Base-by-base conservation (phyloP, 2,888 invertebrate species). In the Latheticus oryzae region DNA sequence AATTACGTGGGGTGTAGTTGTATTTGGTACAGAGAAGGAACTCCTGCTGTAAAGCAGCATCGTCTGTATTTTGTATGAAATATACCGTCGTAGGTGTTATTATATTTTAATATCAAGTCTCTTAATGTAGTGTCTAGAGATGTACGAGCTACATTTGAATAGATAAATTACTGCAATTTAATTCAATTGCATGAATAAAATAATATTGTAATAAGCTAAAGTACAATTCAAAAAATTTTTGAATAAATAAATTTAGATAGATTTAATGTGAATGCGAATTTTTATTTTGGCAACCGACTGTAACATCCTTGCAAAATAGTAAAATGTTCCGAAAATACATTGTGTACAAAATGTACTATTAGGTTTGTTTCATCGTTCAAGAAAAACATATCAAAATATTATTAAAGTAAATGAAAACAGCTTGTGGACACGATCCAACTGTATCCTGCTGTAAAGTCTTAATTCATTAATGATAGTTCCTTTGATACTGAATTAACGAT, bases 401-500 rank as follows among this genome's bases (percentile, higher is more conserved):
- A 74, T 76, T 72, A 68, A 74, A 73, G 72, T 72, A 74, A 75
- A 75, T 73, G 71, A 71, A 72, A 71, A 65, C 63, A 58, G 57
- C 23, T 50, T 38, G 64, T 67, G 71, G 77, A 77, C 71, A 71
- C 65, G 74, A 71, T 73, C 76, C 77, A 78, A 78, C 77, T 78
- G 77, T 76, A 76, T 77, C 76, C 76, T 75, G 76, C 68, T 70
- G 72, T 75, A 73, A 76, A 75, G 75, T 75, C 75, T 75, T 75
- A 74, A 76, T 77, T 77, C 76, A 76, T 75, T 75, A 74, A 76
- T 75, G 75, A 77, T 77, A 74, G 77, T 77, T 76, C 75, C 77
- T 78, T 79, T 79, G 77, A 77, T 76, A 74, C 74, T 64, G 74
- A 73, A 77, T 78, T 78, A 77, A 77, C 77, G 76, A 73, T 73